Percentiles rank a stretch among this genome's conserved stretches.
Evolutionary conservation across 2,888 invertebrate genomes (phyloP).

Genomic region (Chironomus riparius): DNA sequence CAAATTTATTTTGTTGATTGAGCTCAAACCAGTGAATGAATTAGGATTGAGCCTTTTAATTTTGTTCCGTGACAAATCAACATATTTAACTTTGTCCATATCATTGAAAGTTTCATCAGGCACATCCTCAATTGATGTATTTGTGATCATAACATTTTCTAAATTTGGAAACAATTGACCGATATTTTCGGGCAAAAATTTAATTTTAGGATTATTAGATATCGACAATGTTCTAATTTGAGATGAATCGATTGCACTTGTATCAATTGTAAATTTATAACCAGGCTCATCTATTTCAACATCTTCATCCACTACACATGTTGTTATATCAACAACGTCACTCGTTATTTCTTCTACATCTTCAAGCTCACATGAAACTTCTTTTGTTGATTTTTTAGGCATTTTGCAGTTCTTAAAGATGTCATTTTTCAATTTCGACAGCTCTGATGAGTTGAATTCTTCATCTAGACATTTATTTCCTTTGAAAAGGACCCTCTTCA

Average conservation of each 20-base stretch:
- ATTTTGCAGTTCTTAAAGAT: neutral
- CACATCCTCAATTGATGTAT: neutral
- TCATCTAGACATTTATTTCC: constrained; percentile 3
- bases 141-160: neutral
- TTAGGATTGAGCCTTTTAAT: neutral
- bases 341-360: neutral
- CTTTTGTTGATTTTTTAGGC: neutral
- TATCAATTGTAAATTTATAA: neutral
- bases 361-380: neutral
- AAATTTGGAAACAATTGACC: neutral
- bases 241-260: neutral
- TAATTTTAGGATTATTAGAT: neutral
- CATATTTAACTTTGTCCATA: neutral
- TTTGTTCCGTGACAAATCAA: neutral
- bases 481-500: neutral
- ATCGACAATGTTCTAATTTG: neutral
- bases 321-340: neutral
- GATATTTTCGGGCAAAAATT: constrained; percentile 3
- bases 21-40: neutral
- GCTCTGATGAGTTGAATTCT: neutral
- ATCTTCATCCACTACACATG: neutral
- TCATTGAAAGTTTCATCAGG: neutral
- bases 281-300: neutral
- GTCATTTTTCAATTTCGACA: neutral
- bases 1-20: neutral